These are phyloP conservation scores for Gymnothorax reevesii DNA, from an alignment of 2,797 vertebrate genomes.

Conservation along the genomic window DNA sequence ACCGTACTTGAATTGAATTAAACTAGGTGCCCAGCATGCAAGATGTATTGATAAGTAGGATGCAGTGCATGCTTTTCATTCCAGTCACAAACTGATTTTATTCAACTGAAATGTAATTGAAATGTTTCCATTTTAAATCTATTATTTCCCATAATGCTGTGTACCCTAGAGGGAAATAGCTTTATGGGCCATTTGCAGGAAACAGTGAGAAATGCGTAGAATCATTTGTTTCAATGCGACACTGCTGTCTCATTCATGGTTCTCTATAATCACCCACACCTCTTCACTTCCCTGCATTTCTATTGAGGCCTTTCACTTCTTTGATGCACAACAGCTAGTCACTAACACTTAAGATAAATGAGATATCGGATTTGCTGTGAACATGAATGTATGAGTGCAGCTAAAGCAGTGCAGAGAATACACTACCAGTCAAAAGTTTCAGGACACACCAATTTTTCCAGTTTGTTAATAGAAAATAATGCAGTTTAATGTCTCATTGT, in stretches of 20 bases:
- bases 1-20: not conserved
- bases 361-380: not conserved
- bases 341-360: not conserved
- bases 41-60: not conserved
- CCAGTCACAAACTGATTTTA: not conserved
- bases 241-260: not conserved
- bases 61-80: not conserved
- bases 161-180: not conserved
- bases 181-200: constrained; percentile 15
- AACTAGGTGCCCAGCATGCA: not conserved
- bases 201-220: constrained; percentile 21
- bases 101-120: constrained; percentile 10
- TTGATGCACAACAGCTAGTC: not conserved
- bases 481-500: no score
- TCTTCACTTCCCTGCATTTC: constrained; percentile 1
- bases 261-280: constrained; percentile 5
- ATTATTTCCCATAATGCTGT: constrained; percentile 17
- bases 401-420: not conserved
- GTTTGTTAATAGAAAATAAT: no score
- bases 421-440: no score
- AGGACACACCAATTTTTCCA: no score
- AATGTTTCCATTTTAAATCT: constrained; percentile 7
- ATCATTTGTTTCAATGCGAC: constrained; percentile 3
- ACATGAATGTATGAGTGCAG: not conserved
- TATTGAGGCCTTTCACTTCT: constrained; percentile 26